A percentile compares a stretch with the other conserved stretches of the same genome.
phyloP scores from a whole-genome alignment of 2,888 invertebrate species.

The Volucella bombylans region DNA sequence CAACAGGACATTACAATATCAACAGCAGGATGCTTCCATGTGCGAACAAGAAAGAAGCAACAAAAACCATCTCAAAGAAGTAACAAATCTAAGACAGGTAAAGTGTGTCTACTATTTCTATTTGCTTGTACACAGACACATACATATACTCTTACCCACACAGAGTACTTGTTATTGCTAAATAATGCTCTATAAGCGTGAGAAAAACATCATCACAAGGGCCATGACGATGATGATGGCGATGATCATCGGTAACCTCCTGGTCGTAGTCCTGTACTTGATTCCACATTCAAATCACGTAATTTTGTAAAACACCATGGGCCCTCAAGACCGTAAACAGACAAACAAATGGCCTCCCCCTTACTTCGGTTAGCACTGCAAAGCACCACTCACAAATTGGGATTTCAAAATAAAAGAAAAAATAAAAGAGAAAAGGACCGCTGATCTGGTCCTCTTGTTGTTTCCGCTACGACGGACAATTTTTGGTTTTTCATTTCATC shows the following conservation, averaged over 20 bases:
- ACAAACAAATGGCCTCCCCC: conserved; percentile 35
- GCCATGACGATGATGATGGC: conserved; percentile 33
- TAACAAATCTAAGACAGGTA: conserved; percentile 23
- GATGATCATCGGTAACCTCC: conserved; percentile 34
- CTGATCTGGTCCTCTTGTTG: conserved; percentile 55
- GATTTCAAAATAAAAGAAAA: neutral
- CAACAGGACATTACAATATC: neutral
- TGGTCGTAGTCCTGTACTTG: neutral
- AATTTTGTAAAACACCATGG: conserved; percentile 44
- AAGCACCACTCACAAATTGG: conserved; percentile 15
- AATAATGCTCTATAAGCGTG: conserved; percentile 36
- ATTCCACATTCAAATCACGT: conserved; percentile 56
- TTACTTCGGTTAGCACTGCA: neutral
- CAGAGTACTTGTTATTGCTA: conserved; percentile 18
- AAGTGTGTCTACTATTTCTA: conserved; percentile 11
- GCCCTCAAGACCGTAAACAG: conserved; percentile 39
- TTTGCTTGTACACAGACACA: neutral
- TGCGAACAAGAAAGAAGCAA: neutral
- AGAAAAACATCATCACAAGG: conserved; percentile 6
- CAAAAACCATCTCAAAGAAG: neutral
- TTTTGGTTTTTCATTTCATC: conserved; percentile 59
- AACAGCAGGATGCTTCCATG: neutral
- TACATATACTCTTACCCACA: neutral
- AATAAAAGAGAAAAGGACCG: conserved; percentile 26
- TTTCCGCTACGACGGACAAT: conserved; percentile 48